Evolutionary conservation across 2,113 vertebrate genomes (phyloP), one percentile per base, ranked within the genome.

Genomic region (Charadrius vociferus): DNA sequence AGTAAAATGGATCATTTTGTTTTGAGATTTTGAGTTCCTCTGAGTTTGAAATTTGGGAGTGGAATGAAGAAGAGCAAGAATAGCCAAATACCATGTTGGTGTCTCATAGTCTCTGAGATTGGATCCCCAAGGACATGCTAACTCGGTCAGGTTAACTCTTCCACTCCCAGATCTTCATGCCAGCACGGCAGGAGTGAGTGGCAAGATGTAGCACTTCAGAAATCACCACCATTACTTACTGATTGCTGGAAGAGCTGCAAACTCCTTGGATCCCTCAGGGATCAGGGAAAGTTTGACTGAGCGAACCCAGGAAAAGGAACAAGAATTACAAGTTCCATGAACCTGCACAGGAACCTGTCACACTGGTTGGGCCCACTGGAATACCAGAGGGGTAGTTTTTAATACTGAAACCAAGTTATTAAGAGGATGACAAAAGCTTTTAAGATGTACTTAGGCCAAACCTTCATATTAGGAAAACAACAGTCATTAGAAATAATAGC

Each of bases 61-160:
- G 77, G 83, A 94, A 95, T 88, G 86, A 96, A 90, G 91, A 91
- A 67, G 43, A 78, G 22, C 80, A 87, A 79, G 91, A 93, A 81
- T 6, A 95, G 21, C 37, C 30, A 79, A 84, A 83, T 95, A 63
- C 43, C 41, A 37, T 36, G 26, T 17, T 1, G 0, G 12, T 67
- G 30, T 88, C 85, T 81, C 67, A 34, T 36, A 59, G 14, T 47
- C 55, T 86, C 47, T 83, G n/a, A 67, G 30, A 49, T 0, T 34
- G 37, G 56, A 79, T 83, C 23, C 39, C 24, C 39, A 79, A 45
- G 73, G 82, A 36, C 52, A 37, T 4, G 5, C 30, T 45, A 66
- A 34, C 29, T 52, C 2, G 1, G 16, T 67, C 75, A 66, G 9
- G 16, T 90, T 93, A 94, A 93, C 86, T 63, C 61, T 83, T 96